Evolutionary conservation across 2,888 invertebrate genomes (phyloP).

Genomic region (Galerucella nymphaeae): DNA sequence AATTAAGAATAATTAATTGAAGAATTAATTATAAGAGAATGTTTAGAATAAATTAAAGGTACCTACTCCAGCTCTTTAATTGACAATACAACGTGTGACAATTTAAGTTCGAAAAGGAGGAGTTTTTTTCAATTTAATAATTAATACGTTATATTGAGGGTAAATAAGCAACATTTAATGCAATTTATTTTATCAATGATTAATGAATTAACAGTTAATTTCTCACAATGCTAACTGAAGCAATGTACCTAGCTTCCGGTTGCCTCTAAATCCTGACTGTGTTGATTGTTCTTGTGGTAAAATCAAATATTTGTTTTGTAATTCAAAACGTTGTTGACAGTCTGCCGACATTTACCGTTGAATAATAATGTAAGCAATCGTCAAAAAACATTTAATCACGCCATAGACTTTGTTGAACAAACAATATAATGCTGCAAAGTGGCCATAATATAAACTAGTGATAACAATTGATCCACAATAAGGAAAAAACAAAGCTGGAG

Average conservation of each 20-base stretch:
- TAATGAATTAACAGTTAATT: too few relatives aligned
- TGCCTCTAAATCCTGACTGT: neutral
- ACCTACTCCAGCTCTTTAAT: too few relatives aligned
- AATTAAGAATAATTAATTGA: too few relatives aligned
- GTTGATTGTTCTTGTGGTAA: neutral
- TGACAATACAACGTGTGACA: too few relatives aligned
- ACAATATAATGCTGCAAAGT: neutral
- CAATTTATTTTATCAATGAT: too few relatives aligned
- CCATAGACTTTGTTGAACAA: neutral
- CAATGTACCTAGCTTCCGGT: neutral
- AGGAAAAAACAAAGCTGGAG: slow-evolving; percentile 15
- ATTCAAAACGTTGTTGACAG: neutral
- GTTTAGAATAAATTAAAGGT: too few relatives aligned
- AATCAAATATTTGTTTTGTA: neutral
- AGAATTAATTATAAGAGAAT: too few relatives aligned
- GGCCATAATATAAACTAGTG: neutral
- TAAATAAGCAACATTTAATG: too few relatives aligned
- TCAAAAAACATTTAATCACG: neutral
- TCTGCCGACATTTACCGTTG: neutral
- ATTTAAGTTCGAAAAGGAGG: too few relatives aligned
- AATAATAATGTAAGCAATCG: neutral
- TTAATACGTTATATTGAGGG: too few relatives aligned
- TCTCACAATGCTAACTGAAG: too few relatives aligned
- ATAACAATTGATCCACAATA: neutral
- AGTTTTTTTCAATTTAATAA: too few relatives aligned